A percentile compares a stretch with the other conserved stretches of the same genome.
Evolutionary conservation across 35 echinoderm and acorn worm species (phyloP).

Genomic region (Heliocidaris tuberculata): DNA sequence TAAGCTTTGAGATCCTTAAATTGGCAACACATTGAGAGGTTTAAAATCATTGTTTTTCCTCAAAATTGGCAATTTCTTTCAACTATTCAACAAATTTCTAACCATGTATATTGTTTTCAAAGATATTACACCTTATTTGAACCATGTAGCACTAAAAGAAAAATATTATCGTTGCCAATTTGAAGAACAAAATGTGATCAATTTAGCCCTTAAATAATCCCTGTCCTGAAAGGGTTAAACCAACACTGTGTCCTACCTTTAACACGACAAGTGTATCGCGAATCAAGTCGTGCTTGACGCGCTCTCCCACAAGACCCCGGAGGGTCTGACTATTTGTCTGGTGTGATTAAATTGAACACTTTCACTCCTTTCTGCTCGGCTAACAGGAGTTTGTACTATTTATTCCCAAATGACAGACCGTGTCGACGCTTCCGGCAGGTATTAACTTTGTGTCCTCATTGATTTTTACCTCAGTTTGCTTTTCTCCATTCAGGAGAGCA

Average conservation of each 20-base stretch:
- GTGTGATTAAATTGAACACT: neutral
- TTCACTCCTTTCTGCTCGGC: neutral
- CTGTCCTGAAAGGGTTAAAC: too few species aligned
- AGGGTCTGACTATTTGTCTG: neutral
- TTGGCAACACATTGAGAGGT: too few species aligned
- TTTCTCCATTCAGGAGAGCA: neutral
- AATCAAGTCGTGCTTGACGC: neutral
- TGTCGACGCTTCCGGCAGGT: neutral
- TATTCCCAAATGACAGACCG: constrained; percentile 9
- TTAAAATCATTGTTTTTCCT: too few species aligned
- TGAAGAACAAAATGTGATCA: too few species aligned
- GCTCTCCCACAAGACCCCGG: neutral
- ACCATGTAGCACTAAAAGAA: too few species aligned
- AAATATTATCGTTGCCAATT: too few species aligned
- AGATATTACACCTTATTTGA: too few species aligned
- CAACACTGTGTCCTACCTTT: neutral
- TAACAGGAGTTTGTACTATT: neutral
- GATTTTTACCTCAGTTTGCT: neutral
- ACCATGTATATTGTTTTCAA: too few species aligned
- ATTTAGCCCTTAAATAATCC: too few species aligned
- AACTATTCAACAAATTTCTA: too few species aligned
- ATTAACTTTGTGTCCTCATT: neutral
- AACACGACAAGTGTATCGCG: neutral
- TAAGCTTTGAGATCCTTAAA: too few species aligned
- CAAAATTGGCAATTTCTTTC: too few species aligned